These are phyloP conservation scores for Campoplex capitator DNA, from an alignment of 2,888 invertebrate genomes.

Conservation along the genomic window DNA sequence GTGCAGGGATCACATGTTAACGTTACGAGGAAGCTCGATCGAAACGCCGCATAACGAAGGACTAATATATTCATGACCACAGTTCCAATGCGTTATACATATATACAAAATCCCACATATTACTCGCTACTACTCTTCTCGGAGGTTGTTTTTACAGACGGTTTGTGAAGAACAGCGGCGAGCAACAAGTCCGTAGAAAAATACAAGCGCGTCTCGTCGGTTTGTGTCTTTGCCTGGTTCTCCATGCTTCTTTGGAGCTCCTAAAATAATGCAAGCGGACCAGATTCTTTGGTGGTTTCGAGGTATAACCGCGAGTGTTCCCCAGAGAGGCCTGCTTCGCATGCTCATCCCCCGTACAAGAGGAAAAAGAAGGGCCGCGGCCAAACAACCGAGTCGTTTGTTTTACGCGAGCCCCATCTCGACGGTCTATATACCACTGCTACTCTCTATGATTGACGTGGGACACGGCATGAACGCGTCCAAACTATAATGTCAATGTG, in stretches of 20 bases:
- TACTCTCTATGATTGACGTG: conserved; percentile 76
- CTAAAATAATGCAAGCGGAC: conserved; percentile 67
- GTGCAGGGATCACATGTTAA: neutral
- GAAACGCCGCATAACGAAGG: neutral
- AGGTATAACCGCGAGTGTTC: conserved; percentile 52
- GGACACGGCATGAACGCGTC: conserved; percentile 71
- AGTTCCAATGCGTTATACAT: neutral
- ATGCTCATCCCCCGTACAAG: conserved; percentile 27
- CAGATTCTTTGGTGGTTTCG: conserved; percentile 52
- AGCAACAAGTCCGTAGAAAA: conserved; percentile 62
- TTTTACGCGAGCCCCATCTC: conserved; percentile 66
- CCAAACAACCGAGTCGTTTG: conserved; percentile 72
- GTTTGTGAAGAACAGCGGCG: conserved; percentile 4
- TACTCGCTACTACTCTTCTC: conserved; percentile 20
- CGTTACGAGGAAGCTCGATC: neutral
- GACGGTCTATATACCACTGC: conserved; percentile 50
- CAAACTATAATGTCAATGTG: conserved; percentile 47
- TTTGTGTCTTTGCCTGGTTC: conserved; percentile 11
- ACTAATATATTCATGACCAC: neutral
- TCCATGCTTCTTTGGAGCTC: conserved; percentile 26
- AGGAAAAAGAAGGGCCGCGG: conserved; percentile 41
- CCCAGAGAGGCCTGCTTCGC: conserved; percentile 29
- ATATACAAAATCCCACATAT: conserved; percentile 28
- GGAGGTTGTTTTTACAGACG: conserved; percentile 66
- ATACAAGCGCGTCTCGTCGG: conserved; percentile 44